Evolutionary conservation across 1,140 invertebrate genomes (phyloP).

Genomic region (Drosophila orosa): DNA sequence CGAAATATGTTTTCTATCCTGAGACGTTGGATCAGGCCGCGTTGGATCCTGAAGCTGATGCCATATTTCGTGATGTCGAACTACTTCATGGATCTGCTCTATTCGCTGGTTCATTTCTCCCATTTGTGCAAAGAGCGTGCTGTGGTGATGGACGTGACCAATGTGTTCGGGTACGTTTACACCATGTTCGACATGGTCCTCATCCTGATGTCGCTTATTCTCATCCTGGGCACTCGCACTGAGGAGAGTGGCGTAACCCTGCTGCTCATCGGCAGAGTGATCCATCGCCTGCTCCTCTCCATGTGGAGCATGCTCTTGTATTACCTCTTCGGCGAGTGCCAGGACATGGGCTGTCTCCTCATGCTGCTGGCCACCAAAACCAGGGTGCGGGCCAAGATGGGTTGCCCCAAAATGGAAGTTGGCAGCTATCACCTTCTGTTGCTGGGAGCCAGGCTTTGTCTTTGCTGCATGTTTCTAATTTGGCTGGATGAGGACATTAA

Average conservation of each 20-base stretch:
- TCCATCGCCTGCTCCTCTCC: conserved; percentile 28
- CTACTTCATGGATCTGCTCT: conserved; percentile 17
- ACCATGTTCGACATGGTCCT: conserved; percentile 18
- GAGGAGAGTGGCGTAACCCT: conserved; percentile 23
- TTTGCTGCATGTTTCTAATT: conserved; percentile 17
- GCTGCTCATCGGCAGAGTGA: conserved; percentile 28
- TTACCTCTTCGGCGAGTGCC: conserved; percentile 29
- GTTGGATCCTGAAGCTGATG: conserved; percentile 1
- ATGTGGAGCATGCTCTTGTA: conserved; percentile 25
- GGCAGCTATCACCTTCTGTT: background rate
- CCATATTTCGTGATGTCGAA: conserved; percentile 23
- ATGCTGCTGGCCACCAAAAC: conserved; percentile 35
- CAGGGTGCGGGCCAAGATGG: background rate
- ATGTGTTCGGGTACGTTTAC: conserved; percentile 15
- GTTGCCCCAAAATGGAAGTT: background rate
- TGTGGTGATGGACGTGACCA: conserved; percentile 12
- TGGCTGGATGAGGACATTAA: conserved; percentile 32
- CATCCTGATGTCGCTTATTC: background rate
- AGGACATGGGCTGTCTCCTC: conserved; percentile 43
- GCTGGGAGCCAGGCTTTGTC: conserved; percentile 24
- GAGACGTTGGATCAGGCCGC: background rate
- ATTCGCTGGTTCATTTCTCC: background rate
- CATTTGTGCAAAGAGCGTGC: conserved; percentile 12
- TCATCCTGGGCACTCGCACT: background rate
- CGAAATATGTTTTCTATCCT: background rate